Base-by-base conservation (phyloP, 2,797 vertebrate species). In the Oreochromis mossambicus region DNA sequence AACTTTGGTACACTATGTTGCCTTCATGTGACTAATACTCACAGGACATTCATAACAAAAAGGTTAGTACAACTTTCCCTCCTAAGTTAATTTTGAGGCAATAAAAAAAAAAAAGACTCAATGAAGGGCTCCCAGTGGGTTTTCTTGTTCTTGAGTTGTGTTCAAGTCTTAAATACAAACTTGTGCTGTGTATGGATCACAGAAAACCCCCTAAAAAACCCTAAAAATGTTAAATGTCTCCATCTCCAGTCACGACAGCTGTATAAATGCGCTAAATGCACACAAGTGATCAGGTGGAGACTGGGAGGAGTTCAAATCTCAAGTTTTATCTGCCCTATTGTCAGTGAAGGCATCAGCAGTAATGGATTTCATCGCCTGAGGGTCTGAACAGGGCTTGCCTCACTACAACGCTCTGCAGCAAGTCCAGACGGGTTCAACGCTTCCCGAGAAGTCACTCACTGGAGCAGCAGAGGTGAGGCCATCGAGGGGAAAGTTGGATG, bases 371-470 rank as follows among this genome's bases (percentile, higher is more conserved):
- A 34, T 29, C 1, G 84, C 86, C 88, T 46, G 63, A 6, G 82
- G 91, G 82, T n/a, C 13, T 79, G 52, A 70, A 38, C 8, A 56
- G 9, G 12, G 19, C n/a, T 54, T 4, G 43, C 56, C 34, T 86
- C 38, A 7, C 19, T 12, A 6, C 13, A 3, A 43, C 21, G 43
- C 34, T n/a, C 34, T 46, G 12, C 50, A 48, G 17, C 93, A 91
- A 89, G 93, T 87, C 85, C 13, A 2, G 79, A 36, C 92, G 43
- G 76, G 90, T 89, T 77, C 19, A 76, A 17, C 79, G 41, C 66
- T 34, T 63, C 50, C 2, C 63, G 78, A 83, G 76, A 88, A 88
- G 76, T 61, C 15, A 32, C 4, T 19, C 5, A 11, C n/a, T 41
- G 21, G 51, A 78, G n/a, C 66, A 29, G 41, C 75, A 77, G 46